Conservation (phyloP, 2,113 vertebrate genomes). For the Oncorhynchus keta region DNA sequence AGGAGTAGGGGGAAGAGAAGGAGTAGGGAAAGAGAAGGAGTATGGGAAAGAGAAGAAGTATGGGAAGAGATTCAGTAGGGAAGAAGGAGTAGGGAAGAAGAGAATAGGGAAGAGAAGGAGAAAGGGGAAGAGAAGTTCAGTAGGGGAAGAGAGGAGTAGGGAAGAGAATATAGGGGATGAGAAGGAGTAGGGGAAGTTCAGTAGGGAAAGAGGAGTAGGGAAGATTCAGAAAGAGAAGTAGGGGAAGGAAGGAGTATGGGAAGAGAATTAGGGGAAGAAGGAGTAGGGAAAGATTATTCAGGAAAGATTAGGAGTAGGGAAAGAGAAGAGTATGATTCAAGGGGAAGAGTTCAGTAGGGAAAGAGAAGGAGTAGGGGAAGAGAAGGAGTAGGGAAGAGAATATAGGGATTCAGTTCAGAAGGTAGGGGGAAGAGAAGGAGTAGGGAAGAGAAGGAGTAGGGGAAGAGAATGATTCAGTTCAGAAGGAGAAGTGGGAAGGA, state of each 20-base stretch:
- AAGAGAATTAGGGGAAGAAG: no score
- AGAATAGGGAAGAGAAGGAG: not conserved
- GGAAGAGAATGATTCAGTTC: no score
- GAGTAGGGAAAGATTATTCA: no score
- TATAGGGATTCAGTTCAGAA: no score
- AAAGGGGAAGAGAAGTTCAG: conserved; percentile 5
- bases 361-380: conserved; percentile 43
- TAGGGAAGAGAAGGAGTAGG: conserved; percentile 4
- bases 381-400: conserved; percentile 27
- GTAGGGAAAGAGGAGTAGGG: no score
- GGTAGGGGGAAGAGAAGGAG: conserved; percentile 27
- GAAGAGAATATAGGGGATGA: no score
- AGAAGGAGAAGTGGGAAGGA: conserved; percentile 18
- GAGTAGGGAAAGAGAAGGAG: conserved; percentile 10
- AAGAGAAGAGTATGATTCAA: conserved; percentile 15
- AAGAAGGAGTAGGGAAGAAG: conserved; percentile 23
- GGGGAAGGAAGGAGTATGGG: conserved; percentile 2
- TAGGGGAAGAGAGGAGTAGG: conserved; percentile 5
- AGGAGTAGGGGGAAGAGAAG: conserved; percentile 14
- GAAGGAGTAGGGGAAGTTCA: conserved; percentile 16
- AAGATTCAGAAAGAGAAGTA: conserved; percentile 30
- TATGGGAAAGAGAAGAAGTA: conserved; percentile 1
- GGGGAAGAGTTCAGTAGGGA: no score
- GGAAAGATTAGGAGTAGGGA: no score
- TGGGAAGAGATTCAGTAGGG: conserved; percentile 17